phyloP scores from a whole-genome alignment of 2,888 invertebrate genomes.

The Desoria tigrina region DNA sequence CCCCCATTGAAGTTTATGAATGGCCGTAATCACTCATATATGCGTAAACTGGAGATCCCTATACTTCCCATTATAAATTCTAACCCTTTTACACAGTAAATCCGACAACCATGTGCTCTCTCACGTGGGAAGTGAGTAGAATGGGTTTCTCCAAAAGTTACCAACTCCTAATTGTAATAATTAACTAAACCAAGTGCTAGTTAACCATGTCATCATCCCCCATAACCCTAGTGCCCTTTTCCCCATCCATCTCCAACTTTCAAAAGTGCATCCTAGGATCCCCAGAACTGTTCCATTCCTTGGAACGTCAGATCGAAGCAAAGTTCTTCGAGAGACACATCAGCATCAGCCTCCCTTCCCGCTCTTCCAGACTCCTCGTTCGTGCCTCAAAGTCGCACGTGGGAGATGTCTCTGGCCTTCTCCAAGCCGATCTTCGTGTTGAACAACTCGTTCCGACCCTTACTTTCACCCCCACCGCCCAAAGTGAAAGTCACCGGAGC shows the following conservation, averaged over 20 bases:
- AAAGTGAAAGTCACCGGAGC: not conserved
- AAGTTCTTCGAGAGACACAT: not conserved
- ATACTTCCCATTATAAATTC: no score
- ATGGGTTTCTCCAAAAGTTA: no score
- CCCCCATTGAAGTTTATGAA: no score
- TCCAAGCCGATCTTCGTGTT: not conserved
- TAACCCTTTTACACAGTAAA: no score
- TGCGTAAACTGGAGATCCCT: no score
- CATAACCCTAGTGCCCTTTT: not conserved
- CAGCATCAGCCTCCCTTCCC: not conserved
- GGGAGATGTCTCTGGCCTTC: not conserved
- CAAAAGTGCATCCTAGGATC: not conserved
- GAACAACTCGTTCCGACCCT: not conserved
- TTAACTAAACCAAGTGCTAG: no score
- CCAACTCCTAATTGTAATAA: no score
- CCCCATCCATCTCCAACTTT: slow-evolving; percentile 1
- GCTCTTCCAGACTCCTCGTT: not conserved
- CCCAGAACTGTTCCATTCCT: not conserved
- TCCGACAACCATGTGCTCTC: no score
- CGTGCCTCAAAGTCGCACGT: not conserved
- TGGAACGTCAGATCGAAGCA: no score
- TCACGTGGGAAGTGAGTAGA: no score
- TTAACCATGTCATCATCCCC: not conserved
- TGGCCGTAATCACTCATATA: no score
- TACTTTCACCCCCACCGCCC: not conserved